Percentiles rank a stretch among this genome's conserved stretches.
These are phyloP conservation scores for Brassicogethes aeneus DNA, from an alignment of 2,888 invertebrate species.

Conservation along the genomic window DNA sequence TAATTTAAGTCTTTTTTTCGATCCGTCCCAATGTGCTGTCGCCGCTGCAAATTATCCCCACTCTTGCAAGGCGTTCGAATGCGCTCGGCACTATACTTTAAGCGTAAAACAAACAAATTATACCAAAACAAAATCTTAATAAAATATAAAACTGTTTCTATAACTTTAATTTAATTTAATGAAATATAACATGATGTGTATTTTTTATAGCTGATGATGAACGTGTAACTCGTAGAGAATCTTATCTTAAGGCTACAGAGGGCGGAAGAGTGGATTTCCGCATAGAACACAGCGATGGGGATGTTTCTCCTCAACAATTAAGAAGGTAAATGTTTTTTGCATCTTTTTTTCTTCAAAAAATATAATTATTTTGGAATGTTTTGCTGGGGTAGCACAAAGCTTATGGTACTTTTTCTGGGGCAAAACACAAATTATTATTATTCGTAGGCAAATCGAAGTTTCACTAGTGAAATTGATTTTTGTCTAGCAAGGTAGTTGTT, in stretches of 20 bases:
- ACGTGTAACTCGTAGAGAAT: slow-evolving; percentile 77
- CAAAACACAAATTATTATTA: neutral
- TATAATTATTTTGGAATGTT: slow-evolving; percentile 2
- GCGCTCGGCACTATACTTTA: too few relatives aligned
- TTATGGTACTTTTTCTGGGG: neutral
- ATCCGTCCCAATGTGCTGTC: too few relatives aligned
- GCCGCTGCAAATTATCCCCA: too few relatives aligned
- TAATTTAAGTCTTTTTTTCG: too few relatives aligned
- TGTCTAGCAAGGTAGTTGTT: neutral
- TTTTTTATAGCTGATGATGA: slow-evolving; percentile 65
- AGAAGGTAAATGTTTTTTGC: slow-evolving; percentile 58
- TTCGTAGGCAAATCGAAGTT: too few relatives aligned
- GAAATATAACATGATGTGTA: too few relatives aligned
- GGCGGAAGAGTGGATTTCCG: slow-evolving; percentile 67
- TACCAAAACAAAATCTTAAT: too few relatives aligned
- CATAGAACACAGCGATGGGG: slow-evolving; percentile 55
- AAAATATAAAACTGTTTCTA: too few relatives aligned
- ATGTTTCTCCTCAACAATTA: slow-evolving; percentile 45
- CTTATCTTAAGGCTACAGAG: slow-evolving; percentile 91
- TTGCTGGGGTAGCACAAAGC: slow-evolving; percentile 2
- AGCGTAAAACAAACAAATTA: too few relatives aligned
- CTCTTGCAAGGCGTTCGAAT: too few relatives aligned
- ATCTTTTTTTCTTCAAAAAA: slow-evolving; percentile 1
- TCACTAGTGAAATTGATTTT: neutral
- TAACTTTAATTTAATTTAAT: too few relatives aligned